These are phyloP conservation scores for Habroteleia sp. DNA, from an alignment of 2,888 invertebrate genomes.

Conservation along the genomic window DNA sequence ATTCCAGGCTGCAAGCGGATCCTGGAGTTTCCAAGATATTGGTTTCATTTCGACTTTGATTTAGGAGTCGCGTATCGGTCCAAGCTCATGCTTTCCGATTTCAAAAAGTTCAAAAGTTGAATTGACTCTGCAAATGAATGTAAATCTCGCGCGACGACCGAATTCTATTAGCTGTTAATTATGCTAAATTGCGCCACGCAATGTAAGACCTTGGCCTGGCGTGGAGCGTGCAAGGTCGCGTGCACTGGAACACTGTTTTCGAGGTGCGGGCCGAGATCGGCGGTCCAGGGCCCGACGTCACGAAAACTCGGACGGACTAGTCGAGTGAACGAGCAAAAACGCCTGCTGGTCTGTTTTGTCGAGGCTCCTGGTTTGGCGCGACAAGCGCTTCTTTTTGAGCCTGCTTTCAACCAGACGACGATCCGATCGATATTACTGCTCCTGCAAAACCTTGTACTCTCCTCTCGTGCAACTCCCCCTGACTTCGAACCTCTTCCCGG, in stretches of 20 bases:
- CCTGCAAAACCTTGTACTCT: constrained; percentile 77
- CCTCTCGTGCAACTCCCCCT: constrained; percentile 61
- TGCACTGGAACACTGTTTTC: constrained; percentile 11
- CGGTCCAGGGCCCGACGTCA: neutral
- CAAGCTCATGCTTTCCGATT: too few species aligned
- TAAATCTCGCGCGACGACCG: constrained; percentile 12
- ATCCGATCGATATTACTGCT: constrained; percentile 80
- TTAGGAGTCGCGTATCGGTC: too few species aligned
- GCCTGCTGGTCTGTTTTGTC: constrained; percentile 50
- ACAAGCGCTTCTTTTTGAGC: constrained; percentile 59
- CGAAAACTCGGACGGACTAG: constrained; percentile 44
- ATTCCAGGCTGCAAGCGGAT: too few species aligned
- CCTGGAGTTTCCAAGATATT: too few species aligned
- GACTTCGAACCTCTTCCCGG: constrained; percentile 45
- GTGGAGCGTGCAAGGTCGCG: constrained; percentile 33
- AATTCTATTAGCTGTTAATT: constrained; percentile 53
- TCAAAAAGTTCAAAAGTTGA: too few species aligned
- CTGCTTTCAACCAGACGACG: constrained; percentile 69
- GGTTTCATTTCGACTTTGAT: too few species aligned
- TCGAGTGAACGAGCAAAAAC: constrained; percentile 23
- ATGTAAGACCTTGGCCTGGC: constrained; percentile 56
- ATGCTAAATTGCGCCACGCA: constrained; percentile 49
- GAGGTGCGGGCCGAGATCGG: neutral
- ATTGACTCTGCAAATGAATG: too few species aligned
- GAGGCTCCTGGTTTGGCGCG: constrained; percentile 49